Base-by-base conservation (phyloP, 2,888 invertebrate species). In the Tenthredo distinguenda region DNA sequence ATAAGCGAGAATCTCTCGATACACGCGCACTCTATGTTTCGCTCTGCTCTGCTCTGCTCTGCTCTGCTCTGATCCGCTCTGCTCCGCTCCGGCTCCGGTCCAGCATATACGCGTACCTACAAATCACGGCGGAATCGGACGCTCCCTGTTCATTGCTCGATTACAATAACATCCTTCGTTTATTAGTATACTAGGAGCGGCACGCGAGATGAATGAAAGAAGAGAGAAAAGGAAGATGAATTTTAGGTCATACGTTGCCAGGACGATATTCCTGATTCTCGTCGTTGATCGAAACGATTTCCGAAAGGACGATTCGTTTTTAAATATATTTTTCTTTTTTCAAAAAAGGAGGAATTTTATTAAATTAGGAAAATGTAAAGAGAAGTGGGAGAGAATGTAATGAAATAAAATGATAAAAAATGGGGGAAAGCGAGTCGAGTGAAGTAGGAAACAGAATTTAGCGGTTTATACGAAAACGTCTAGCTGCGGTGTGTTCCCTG, bases 1-100 rank as follows among this genome's bases (percentile, higher is more conserved):
- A 92, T 93, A 93, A 93, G 92, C 92, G 91, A 89, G 92, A 92
- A 93, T 92, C 91, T 90, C 90, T 87, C 89, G 89, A 88, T 88
- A 86, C 89, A 90, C 87, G 71, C 86, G 86, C 82, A 31, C 62
- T 62, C 62, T 62, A 21, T 26, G 7, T 21, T n/a, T 9, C 21
- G 21, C 26, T 62, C 62, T 9, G 21, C 62, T 62, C 31, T 26
- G 10, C 62, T 65, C 15, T 31, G 12, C 65, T 65, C 31, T 79
- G 72, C 26, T 68, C 86, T 85, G 87, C 86, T 86, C 87, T 47
- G 37, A 65, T 65, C 47, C 71, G 47, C n/a, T 68, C 86, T 84
- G 87, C 86, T 86, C 88, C 50, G 55, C 76, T 65, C 62, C 68
- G 43, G 79, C 71, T 77, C 26, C 37, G 77, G 43, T 47, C 21